Conservation (phyloP, 2,888 invertebrate species). For the Deilephila elpenor region DNA sequence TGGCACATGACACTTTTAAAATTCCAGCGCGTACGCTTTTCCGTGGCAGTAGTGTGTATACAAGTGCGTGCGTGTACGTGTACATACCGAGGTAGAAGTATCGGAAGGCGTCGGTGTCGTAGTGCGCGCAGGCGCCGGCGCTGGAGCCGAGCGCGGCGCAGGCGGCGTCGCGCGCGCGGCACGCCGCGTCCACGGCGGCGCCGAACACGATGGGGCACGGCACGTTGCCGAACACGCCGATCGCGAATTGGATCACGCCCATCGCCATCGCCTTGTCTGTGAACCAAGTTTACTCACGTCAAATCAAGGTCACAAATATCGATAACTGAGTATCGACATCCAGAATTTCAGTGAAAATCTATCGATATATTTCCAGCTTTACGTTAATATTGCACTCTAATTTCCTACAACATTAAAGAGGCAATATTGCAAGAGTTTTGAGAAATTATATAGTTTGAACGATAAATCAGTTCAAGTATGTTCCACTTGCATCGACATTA, state of each 20-base stretch:
- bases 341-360: not conserved
- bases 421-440: too few relatives aligned
- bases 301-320: too few relatives aligned
- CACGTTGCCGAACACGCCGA: slow-evolving; percentile 96
- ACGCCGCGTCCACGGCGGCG: slow-evolving; percentile 95
- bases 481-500: slow-evolving; percentile 1
- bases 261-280: slow-evolving; percentile 96
- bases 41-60: too few relatives aligned
- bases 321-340: not conserved
- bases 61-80: too few relatives aligned
- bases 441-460: not conserved
- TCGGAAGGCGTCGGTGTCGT: slow-evolving; percentile 92
- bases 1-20: too few relatives aligned
- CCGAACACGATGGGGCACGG: slow-evolving; percentile 98
- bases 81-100: slow-evolving; percentile 92
- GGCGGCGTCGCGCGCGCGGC: slow-evolving; percentile 93
- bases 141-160: slow-evolving; percentile 94
- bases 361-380: not conserved
- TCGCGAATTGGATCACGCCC: slow-evolving; percentile 96
- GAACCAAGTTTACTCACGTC: not conserved
- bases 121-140: slow-evolving; percentile 95
- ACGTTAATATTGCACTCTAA: too few relatives aligned
- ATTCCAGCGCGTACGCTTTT: too few relatives aligned
- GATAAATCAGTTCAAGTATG: not conserved
- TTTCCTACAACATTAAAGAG: not conserved